Evolutionary conservation across 2,888 invertebrate genomes (phyloP).

Genomic region (Sinohyriopsis cumingii): DNA sequence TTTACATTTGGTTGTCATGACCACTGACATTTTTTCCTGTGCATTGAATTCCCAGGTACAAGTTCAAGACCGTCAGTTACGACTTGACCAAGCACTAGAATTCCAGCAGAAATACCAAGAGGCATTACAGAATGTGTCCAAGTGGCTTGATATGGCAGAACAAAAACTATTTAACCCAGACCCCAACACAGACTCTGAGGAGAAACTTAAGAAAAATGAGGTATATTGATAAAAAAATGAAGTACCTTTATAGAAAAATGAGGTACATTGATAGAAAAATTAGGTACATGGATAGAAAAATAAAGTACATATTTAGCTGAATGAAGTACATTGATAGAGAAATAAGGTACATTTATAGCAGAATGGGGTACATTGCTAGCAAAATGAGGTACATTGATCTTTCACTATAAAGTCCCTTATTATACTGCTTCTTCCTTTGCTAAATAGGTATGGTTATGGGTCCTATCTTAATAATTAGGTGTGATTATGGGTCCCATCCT

Average conservation of each 20-base stretch:
- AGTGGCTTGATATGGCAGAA: slow-evolving; percentile 66
- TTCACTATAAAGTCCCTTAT: no score
- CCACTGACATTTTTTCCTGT: no score
- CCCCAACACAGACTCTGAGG: slow-evolving; percentile 46
- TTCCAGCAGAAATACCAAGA: slow-evolving; percentile 66
- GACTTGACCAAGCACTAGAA: slow-evolving; percentile 53
- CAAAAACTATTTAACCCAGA: slow-evolving; percentile 54
- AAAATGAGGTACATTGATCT: slow-evolving; percentile 25
- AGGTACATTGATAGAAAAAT: no score
- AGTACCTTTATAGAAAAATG: neutral
- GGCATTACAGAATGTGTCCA: slow-evolving; percentile 58
- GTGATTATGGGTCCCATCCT: no score
- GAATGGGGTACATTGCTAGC: no score
- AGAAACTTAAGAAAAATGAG: slow-evolving; percentile 64
- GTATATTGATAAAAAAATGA: slow-evolving; percentile 30
- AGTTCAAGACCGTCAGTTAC: slow-evolving; percentile 52
- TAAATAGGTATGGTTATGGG: no score
- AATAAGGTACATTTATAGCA: neutral
- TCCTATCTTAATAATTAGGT: no score
- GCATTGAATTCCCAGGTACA: slow-evolving; percentile 16
- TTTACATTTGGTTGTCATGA: no score
- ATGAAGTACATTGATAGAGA: neutral
- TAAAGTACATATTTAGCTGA: neutral
- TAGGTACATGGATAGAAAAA: slow-evolving; percentile 20
- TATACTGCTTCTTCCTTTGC: no score